Percentiles rank a stretch among this genome's conserved stretches.
Conservation (phyloP, 2,888 invertebrate genomes). For the Pediacus dermestoides region DNA sequence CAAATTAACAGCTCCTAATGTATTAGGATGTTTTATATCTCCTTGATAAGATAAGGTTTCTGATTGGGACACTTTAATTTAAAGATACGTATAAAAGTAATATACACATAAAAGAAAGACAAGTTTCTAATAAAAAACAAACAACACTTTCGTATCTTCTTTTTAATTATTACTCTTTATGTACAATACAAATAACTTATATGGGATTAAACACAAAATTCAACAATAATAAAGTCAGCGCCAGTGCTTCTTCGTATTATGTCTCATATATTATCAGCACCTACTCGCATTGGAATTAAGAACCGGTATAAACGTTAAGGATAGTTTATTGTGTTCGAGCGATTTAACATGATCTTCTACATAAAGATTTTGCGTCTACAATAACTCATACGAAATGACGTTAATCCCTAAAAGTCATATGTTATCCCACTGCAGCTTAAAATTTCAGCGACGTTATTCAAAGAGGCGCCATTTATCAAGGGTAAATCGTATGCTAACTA, state of each 20-base stretch:
- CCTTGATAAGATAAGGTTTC: too few relatives aligned
- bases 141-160: too few relatives aligned
- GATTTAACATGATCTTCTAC: constrained; percentile 44
- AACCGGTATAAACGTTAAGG: constrained; percentile 35
- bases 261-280: constrained; percentile 32
- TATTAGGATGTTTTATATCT: too few relatives aligned
- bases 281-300: constrained; percentile 30
- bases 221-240: constrained; percentile 17
- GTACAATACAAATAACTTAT: too few relatives aligned
- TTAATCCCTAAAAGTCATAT: constrained; percentile 41
- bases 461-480: constrained; percentile 36
- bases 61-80: too few relatives aligned
- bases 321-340: constrained; percentile 41
- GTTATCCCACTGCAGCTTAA: constrained; percentile 39
- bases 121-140: too few relatives aligned
- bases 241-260: constrained; percentile 20
- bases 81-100: too few relatives aligned
- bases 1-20: too few relatives aligned
- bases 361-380: constrained; percentile 38
- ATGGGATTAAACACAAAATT: too few relatives aligned
- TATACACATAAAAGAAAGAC: too few relatives aligned
- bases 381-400: constrained; percentile 39
- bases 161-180: too few relatives aligned
- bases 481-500: constrained; percentile 36
- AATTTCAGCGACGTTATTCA: constrained; percentile 42